These are phyloP conservation scores for Lepidostoma basale DNA, from an alignment of 1,140 invertebrate species.

Conservation along the genomic window DNA sequence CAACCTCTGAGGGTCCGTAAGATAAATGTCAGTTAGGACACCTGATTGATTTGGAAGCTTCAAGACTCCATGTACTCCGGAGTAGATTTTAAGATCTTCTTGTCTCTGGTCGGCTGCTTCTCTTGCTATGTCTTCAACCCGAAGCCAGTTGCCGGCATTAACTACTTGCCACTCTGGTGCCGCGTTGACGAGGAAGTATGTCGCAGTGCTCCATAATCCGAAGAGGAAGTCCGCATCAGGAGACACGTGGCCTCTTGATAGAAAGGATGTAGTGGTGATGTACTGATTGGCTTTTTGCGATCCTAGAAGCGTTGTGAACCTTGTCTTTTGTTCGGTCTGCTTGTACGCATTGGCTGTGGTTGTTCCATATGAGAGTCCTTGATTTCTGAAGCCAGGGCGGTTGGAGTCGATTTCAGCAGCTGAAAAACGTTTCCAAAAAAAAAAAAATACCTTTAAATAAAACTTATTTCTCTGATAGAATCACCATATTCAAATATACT, in stretches of 20 bases:
- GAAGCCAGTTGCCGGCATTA: slow-evolving; percentile 64
- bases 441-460: no score
- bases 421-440: slow-evolving; percentile 22
- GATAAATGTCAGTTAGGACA: slow-evolving; percentile 49
- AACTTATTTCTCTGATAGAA: no score
- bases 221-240: slow-evolving; percentile 60
- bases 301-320: slow-evolving; percentile 51
- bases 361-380: slow-evolving; percentile 28
- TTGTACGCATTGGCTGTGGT: slow-evolving; percentile 31
- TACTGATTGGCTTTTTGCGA: slow-evolving; percentile 48
- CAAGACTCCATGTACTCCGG: slow-evolving; percentile 59
- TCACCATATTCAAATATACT: no score
- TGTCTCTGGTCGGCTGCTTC: slow-evolving; percentile 47
- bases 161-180: slow-evolving; percentile 65
- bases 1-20: slow-evolving; percentile 48
- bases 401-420: slow-evolving; percentile 33
- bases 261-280: slow-evolving; percentile 48
- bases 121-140: slow-evolving; percentile 52
- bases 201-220: slow-evolving; percentile 51
- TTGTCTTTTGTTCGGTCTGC: slow-evolving; percentile 36
- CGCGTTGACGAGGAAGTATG: slow-evolving; percentile 63
- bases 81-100: slow-evolving; percentile 59
- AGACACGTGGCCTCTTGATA: slow-evolving; percentile 56
- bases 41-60: slow-evolving; percentile 50
- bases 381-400: slow-evolving; percentile 31